Conservation (phyloP, 2,888 invertebrate genomes). For the Ormia ochracea region DNA sequence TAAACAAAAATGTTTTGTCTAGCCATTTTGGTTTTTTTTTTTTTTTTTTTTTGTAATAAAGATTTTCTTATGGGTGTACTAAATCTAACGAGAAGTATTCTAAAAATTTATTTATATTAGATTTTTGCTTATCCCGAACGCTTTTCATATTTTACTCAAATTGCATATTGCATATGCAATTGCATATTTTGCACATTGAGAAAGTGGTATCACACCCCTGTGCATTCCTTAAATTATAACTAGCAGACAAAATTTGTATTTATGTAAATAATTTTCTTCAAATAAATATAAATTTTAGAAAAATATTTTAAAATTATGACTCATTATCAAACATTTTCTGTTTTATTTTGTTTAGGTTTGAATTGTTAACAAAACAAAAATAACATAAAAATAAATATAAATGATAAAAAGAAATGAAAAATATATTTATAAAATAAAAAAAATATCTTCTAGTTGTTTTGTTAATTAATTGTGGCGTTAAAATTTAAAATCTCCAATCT, state of each 20-base stretch:
- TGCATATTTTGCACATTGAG: neutral
- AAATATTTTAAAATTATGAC: conserved; percentile 5
- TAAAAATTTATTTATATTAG: too few species aligned
- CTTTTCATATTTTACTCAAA: too few species aligned
- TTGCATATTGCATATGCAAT: neutral
- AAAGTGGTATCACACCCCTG: neutral
- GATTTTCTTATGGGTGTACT: too few species aligned
- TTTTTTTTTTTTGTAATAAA: too few species aligned
- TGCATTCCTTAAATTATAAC: neutral
- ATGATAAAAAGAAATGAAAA: neutral
- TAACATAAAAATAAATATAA: conserved; percentile 1
- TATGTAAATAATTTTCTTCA: neutral
- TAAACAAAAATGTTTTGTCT: too few species aligned
- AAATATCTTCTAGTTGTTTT: neutral
- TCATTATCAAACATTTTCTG: conserved; percentile 11
- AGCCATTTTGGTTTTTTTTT: too few species aligned
- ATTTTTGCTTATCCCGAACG: too few species aligned
- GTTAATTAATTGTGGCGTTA: neutral
- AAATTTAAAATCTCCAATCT: conserved; percentile 16
- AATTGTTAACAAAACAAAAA: neutral
- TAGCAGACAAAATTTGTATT: neutral
- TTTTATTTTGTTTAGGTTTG: neutral
- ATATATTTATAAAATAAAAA: neutral
- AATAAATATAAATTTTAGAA: neutral
- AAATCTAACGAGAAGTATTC: too few species aligned